Base-by-base conservation (phyloP, 2,888 invertebrate species). In the Gryllus longicercus region DNA sequence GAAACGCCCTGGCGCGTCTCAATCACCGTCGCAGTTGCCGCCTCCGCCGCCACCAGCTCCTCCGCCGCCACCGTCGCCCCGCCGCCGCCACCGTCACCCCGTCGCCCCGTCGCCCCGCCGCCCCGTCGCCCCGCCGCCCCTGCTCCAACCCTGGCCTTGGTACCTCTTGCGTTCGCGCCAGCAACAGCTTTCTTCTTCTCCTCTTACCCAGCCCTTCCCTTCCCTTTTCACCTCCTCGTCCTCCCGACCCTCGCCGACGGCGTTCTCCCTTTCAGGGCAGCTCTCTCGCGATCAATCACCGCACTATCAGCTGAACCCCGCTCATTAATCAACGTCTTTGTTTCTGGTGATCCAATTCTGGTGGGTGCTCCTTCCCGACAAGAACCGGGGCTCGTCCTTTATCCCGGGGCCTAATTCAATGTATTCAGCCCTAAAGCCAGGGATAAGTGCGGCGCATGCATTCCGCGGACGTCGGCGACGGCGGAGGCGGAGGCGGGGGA, bases 301-400 rank as follows among this genome's bases (percentile, higher is more conserved):
- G 77, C 63, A 51, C 77, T 77, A 79, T 79, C 79, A 79, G 77
- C 74, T 38, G 49, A 79, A 79, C 77, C 77, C 75, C 77, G 50
- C 80, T 80, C 81, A 81, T 81, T 81, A 81, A 81, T 81, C 81
- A 81, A 81, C 80, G 79, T 81, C 81, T 80, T 81, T 81, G 80
- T 81, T 81, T 81, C 77, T 75, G 51, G 81, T 79, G 80, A 80
- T 80, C 81, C 81, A 80, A 81, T 80, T 81, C 77, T 79, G 63
- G 79, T 74, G 49, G 51, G 10, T 75, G 25, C 76, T 23, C 51
- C 25, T 63, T 63, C 63, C 23, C 25, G 23, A 51, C 63, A 63
- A 77, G 38, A 74, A 38, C 49, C 74, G 16, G n/a, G 63, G 63
- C n/a, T 63, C 63, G 63, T 63, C 63, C 63, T 63, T 63, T 63